Percentiles rank a stretch among this genome's conserved stretches.
These are phyloP conservation scores for Copidosoma floridanum DNA, from an alignment of 1,140 invertebrate genomes.

Conservation along the genomic window DNA sequence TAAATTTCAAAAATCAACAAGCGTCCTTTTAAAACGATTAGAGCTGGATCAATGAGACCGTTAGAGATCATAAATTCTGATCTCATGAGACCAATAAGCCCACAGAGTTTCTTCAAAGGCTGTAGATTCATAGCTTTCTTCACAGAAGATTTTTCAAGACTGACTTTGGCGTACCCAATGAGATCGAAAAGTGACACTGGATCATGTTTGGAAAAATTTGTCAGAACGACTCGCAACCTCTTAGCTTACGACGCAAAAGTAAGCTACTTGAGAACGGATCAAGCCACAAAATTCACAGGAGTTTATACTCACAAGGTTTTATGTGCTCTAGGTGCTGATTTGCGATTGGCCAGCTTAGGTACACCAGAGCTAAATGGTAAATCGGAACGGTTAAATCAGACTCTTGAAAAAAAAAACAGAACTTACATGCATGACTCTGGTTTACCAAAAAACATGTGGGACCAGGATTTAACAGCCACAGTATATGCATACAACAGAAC, in stretches of 20 bases:
- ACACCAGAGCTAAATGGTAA: slow-evolving; percentile 41
- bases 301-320: background rate
- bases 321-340: background rate
- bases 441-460: background rate
- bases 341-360: slow-evolving; percentile 17
- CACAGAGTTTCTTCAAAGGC: background rate
- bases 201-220: background rate
- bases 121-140: slow-evolving; percentile 9
- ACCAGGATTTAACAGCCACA: background rate
- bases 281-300: background rate
- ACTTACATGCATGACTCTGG: background rate
- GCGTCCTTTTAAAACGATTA: background rate
- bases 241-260: background rate
- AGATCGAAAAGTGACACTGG: background rate
- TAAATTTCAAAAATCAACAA: background rate
- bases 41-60: background rate
- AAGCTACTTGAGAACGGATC: background rate
- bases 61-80: slow-evolving; percentile 9
- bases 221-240: background rate
- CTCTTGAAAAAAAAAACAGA: slow-evolving; percentile 19
- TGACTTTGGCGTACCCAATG: background rate
- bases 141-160: background rate
- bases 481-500: background rate
- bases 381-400: slow-evolving; percentile 40
- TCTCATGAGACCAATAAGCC: slow-evolving; percentile 9